These are phyloP conservation scores for zebrafish (Danio rerio) DNA, from an alignment of 2,113 vertebrate species.

Conservation along the genomic window DNA sequence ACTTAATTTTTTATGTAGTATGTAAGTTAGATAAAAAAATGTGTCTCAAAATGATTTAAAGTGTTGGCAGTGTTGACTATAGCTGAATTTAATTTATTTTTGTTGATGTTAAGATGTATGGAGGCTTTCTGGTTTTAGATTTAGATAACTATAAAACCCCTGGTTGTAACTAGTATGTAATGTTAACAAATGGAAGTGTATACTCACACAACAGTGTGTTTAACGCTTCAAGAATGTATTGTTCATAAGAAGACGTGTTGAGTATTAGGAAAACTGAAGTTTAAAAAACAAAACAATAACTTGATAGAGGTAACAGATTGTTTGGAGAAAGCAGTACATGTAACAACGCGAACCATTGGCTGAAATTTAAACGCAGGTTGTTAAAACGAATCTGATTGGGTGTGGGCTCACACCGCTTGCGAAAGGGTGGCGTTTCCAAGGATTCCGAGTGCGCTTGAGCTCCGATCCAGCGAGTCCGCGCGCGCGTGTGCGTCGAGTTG, in stretches of 20 bases:
- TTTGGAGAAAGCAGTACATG: constrained; percentile 14
- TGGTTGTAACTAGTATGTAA: too few species aligned
- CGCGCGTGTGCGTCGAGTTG: constrained; percentile 16
- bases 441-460: constrained; percentile 50
- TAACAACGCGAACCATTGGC: constrained; percentile 53
- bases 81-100: too few species aligned
- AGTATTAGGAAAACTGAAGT: neutral
- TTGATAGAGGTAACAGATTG: neutral
- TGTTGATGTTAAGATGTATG: too few species aligned
- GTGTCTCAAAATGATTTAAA: too few species aligned
- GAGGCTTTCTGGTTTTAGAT: too few species aligned
- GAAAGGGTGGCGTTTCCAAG: constrained; percentile 66
- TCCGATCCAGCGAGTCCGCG: constrained; percentile 9
- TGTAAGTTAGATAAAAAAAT: too few species aligned
- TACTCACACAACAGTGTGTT: neutral
- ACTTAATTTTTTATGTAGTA: too few species aligned
- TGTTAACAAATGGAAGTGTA: too few species aligned
- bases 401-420: neutral
- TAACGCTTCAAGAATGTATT: neutral
- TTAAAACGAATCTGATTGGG: constrained; percentile 69
- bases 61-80: too few species aligned
- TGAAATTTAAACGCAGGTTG: constrained; percentile 45
- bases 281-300: neutral
- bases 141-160: too few species aligned
- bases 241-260: neutral